Conservation (phyloP, 2,113 vertebrate species). For the Lycaon pictus region DNA sequence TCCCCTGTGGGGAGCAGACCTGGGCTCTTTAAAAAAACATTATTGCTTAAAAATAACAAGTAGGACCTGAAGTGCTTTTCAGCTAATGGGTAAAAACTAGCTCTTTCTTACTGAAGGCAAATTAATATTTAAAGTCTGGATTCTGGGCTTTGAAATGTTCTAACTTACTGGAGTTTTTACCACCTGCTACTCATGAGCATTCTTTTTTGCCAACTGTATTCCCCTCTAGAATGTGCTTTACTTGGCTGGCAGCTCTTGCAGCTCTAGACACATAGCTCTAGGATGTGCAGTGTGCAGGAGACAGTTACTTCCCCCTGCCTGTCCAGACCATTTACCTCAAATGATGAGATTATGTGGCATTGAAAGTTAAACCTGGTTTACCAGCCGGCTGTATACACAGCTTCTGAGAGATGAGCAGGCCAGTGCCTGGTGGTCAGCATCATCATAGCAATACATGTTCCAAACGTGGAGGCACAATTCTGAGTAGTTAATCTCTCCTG, state of each 20-base stretch:
- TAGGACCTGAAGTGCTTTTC: slow-evolving; percentile 37
- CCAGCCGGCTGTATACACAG: background rate
- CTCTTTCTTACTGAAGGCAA: slow-evolving; percentile 49
- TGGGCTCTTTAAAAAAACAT: slow-evolving; percentile 44
- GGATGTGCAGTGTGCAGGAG: background rate
- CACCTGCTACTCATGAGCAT: background rate
- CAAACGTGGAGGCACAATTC: background rate
- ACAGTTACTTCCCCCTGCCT: background rate
- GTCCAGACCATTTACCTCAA: background rate
- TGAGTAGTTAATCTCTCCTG: background rate
- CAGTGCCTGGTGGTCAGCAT: background rate
- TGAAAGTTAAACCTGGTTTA: background rate
- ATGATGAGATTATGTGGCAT: slow-evolving; percentile 16
- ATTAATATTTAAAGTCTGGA: slow-evolving; percentile 63
- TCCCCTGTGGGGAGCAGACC: background rate
- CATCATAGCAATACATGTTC: background rate
- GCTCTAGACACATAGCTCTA: background rate
- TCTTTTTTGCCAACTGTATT: background rate
- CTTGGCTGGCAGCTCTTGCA: background rate
- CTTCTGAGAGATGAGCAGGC: background rate
- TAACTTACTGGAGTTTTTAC: background rate
- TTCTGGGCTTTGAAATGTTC: slow-evolving; percentile 36
- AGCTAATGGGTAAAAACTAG: slow-evolving; percentile 58
- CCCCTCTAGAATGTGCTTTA: background rate
- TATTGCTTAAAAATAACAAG: slow-evolving; percentile 61